Base-by-base conservation (phyloP, 2,888 invertebrate species). In the Bombyx huttoni region DNA sequence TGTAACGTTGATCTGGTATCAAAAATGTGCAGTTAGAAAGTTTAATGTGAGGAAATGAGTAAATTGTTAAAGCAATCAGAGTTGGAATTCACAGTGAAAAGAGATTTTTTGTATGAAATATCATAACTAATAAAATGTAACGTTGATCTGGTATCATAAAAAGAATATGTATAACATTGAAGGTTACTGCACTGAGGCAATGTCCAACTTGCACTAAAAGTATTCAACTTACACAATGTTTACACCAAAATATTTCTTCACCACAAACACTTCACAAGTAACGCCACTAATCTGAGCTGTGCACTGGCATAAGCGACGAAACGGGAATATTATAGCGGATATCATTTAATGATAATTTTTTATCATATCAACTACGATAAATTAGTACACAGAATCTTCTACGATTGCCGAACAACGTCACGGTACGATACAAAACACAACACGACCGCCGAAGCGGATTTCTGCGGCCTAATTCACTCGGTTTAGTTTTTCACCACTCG, bases 401-500 rank as follows among this genome's bases (percentile, higher is more conserved):
- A 70, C 72, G 73, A 68, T 66, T 64, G 76, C 65, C 70, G 70
- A 58, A 59, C 80, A 79, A 84, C 82, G 83, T 81, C 82, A 84
- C 68, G 70, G 68, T 73, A 75, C 74, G 75, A 73, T 61, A 65
- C 67, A 67, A 76, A 76, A 77, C 67, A 75, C 70, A 72, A 69
- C 62, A 59, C 62, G 63, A 64, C 61, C 66, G 66, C 53, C 52
- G 53, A 53, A 45, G 49, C 53, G 54, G 57, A 58, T 60, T 59
- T 61, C 58, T 58, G 56, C 56, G 57, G 58, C 57, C 54, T 58
- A 56, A 56, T 57, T 62, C 52, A 56, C 58, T 61, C 71, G 78
- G 73, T 64, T 50, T 13, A 50, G 46, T 48, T 49, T 52, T 52
- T 40, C 34, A 47, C 50, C 47, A 33, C 47, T 13, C 47, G 47